Percentiles rank a stretch among this genome's conserved stretches.
phyloP scores from a whole-genome alignment of 2,113 vertebrate species.

The Ginglymostoma cirratum region DNA sequence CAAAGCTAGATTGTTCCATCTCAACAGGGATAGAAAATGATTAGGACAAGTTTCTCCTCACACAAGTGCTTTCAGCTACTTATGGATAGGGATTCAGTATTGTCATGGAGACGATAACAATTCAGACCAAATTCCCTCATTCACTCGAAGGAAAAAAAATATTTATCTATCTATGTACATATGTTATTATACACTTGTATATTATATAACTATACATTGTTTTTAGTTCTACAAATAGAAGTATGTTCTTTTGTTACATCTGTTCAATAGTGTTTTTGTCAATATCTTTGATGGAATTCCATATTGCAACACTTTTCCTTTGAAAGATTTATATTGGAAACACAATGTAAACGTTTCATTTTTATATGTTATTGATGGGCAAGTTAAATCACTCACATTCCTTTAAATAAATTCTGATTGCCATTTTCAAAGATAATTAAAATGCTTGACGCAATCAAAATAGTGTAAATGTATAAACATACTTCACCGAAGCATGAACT shows the following conservation, averaged over 20 bases:
- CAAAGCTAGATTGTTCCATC: not conserved
- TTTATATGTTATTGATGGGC: not conserved
- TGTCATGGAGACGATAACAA: not conserved
- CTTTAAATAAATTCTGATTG: not conserved
- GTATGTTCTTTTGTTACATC: not conserved
- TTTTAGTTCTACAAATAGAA: not conserved
- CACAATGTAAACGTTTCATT: not conserved
- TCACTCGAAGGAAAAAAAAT: not conserved
- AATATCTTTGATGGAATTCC: not conserved
- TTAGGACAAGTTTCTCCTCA: not conserved
- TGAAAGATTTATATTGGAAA: not conserved
- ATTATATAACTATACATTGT: no score
- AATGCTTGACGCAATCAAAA: not conserved
- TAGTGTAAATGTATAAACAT: not conserved
- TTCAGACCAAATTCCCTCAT: not conserved
- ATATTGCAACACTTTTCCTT: no score
- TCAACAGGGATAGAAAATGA: not conserved
- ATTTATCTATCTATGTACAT: not conserved
- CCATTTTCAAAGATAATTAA: not conserved
- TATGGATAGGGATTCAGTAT: not conserved
- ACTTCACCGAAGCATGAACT: not conserved
- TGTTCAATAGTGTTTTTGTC: not conserved
- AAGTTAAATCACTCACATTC: not conserved
- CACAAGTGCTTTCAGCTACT: not conserved
- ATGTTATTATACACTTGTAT: not conserved